Evolutionary conservation across 2,888 invertebrate species (phyloP), one percentile per base, ranked within the genome.

Genomic region (Sphaerophoria rueppellii): DNA sequence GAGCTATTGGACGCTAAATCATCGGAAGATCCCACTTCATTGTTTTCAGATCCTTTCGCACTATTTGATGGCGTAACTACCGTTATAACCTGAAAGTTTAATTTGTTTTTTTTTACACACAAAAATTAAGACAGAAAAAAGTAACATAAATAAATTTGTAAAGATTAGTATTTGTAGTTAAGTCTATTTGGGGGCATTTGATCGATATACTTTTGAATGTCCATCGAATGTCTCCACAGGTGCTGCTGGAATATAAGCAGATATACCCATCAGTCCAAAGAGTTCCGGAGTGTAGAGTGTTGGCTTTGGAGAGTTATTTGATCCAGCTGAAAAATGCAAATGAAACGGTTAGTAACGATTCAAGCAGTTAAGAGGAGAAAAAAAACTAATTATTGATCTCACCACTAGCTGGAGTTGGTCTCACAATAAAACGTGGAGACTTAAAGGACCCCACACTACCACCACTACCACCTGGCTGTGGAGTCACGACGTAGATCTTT

Each of bases 401-500:
- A 6, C 37, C 89, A 81, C 88, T 87, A 46, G 93, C 93, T 79
- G 93, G 93, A 54, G 94, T 93, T 55, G 94, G 94, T 87, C 94
- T 91, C 83, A 93, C 92, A 61, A 93, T 90, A 90, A 94, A 94
- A 87, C 94, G 91, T 3, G 93, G 89, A 89, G 89, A 90, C 79
- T 90, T 90, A 67, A 89, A 89, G n/a, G 76, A 63, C 6, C 86
- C 87, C 24, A 82, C 72, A 34, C 78, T 73, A 2, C 2, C 2
- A 24, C 24, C 24, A 24, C 24, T 24, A 2, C 24, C 24, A 57
- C 88, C 89, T n/a, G 88, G 93, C 89, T 95, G 95, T 0, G 97
- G 96, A 4, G 97, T 97, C 0, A 97, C 96, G 0, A 97, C 95
- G 88, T 96, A 96, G 0, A 96, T 94, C 89, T 95, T 95, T 91